phyloP scores from a whole-genome alignment of 2,888 invertebrate genomes.

The Tigriopus californicus region DNA sequence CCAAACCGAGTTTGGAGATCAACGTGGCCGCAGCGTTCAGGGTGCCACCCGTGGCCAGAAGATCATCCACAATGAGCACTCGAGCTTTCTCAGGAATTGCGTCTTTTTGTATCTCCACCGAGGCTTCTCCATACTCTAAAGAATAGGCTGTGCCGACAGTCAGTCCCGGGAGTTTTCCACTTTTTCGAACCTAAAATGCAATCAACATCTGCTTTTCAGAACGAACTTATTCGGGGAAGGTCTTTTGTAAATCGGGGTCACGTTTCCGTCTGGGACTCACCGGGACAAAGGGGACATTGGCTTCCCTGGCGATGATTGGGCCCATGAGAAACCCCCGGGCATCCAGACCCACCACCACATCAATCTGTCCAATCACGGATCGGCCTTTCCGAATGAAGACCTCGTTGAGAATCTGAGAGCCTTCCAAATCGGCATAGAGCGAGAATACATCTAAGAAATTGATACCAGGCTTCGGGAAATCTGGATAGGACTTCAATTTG shows the following conservation, averaged over 20 bases:
- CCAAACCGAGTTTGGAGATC: neutral
- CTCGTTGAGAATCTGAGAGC: neutral
- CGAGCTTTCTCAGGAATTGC: neutral
- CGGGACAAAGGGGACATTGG: slow-evolving; percentile 6
- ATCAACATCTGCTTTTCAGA: no score
- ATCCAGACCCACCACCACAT: slow-evolving; percentile 11
- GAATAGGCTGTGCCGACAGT: neutral
- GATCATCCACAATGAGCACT: slow-evolving; percentile 5
- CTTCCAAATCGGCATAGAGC: neutral
- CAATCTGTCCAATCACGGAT: neutral
- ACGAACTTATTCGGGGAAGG: no score
- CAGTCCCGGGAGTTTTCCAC: slow-evolving; percentile 1
- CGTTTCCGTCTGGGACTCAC: neutral
- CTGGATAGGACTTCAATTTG: slow-evolving; percentile 1
- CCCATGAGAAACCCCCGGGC: slow-evolving; percentile 14
- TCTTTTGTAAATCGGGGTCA: neutral
- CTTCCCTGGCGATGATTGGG: slow-evolving; percentile 6
- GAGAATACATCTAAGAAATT: slow-evolving; percentile 10
- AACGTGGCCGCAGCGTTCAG: neutral
- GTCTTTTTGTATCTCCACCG: neutral
- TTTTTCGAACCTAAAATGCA: slow-evolving; percentile 3
- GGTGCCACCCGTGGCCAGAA: slow-evolving; percentile 11
- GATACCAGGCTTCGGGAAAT: slow-evolving; percentile 4
- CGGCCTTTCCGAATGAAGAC: neutral
- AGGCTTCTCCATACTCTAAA: slow-evolving; percentile 10